Conservation (phyloP, 2,888 invertebrate species). For the Hemistola chrysoprasaria region DNA sequence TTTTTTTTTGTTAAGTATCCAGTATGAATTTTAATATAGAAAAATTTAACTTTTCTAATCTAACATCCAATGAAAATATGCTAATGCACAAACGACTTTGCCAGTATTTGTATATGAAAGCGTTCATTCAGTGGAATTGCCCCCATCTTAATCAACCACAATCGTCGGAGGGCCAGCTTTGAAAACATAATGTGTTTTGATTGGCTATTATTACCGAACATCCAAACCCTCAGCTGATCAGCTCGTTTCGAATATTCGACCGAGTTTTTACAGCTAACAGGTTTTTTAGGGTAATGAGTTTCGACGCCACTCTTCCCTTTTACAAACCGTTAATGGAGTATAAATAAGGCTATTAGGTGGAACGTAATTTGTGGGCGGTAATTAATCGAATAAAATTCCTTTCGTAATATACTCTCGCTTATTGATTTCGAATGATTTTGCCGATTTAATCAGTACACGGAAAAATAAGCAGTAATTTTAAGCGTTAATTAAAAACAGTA, state of each 20-base stretch:
- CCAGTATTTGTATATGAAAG: conserved; percentile 1
- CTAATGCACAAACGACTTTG: neutral
- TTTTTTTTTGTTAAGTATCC: no score
- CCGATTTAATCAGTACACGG: conserved; percentile 21
- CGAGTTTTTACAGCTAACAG: conserved; percentile 26
- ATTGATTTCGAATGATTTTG: conserved; percentile 26
- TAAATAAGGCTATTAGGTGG: conserved; percentile 21
- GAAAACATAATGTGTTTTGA: conserved; percentile 38
- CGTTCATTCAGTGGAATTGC: neutral
- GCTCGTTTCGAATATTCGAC: conserved; percentile 36
- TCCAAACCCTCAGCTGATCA: conserved; percentile 25
- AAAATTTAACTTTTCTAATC: no score
- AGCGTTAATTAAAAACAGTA: no score
- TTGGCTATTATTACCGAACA: conserved; percentile 39
- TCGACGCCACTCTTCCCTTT: conserved; percentile 27
- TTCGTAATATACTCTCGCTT: conserved; percentile 18
- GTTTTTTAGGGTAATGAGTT: conserved; percentile 31
- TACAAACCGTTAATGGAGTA: conserved; percentile 25
- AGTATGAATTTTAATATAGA: no score
- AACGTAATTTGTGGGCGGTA: conserved; percentile 21
- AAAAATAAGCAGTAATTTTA: conserved; percentile 5
- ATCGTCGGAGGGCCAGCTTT: conserved; percentile 27
- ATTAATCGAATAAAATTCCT: conserved; percentile 27
- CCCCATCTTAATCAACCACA: conserved; percentile 9
- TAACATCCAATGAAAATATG: no score